A percentile compares a stretch with the other conserved stretches of the same genome.
phyloP scores from a whole-genome alignment of 1,140 invertebrate species.

The Lithobius niger region DNA sequence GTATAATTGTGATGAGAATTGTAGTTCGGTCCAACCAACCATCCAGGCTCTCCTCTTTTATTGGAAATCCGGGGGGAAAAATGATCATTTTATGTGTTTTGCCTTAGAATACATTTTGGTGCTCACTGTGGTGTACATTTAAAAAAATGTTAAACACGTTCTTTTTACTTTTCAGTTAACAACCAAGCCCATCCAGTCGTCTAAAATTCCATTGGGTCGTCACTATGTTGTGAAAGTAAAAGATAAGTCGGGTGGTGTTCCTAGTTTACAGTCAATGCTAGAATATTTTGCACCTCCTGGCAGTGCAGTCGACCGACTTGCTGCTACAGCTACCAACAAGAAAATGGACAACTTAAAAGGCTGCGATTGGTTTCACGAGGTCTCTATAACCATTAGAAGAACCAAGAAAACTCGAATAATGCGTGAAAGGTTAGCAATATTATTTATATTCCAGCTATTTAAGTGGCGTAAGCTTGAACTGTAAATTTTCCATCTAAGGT shows the following conservation, averaged over 20 bases:
- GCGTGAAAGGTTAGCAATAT: constrained; percentile 46
- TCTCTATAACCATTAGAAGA: constrained; percentile 69
- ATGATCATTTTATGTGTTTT: background rate
- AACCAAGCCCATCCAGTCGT: background rate
- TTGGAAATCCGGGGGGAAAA: background rate
- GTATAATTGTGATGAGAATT: too few relatives aligned
- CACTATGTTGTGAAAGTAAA: constrained; percentile 4
- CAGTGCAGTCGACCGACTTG: constrained; percentile 32
- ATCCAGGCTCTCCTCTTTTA: background rate
- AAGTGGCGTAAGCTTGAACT: too few relatives aligned
- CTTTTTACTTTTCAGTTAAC: too few relatives aligned
- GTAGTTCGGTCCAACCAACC: background rate
- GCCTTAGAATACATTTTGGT: background rate
- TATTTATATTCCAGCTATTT: too few relatives aligned
- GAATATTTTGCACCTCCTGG: constrained; percentile 23
- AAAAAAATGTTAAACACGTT: too few relatives aligned
- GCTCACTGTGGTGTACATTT: too few relatives aligned
- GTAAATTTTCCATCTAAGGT: too few relatives aligned
- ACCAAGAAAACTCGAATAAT: constrained; percentile 50
- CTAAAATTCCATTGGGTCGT: background rate
- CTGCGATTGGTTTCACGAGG: constrained; percentile 82
- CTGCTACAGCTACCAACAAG: constrained; percentile 32
- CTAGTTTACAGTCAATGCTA: constrained; percentile 12
- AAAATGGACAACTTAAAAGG: constrained; percentile 39
- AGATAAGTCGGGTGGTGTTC: constrained; percentile 4